phyloP scores from a whole-genome alignment of 2,797 vertebrate genomes.

The Rhyacichthys aspro region DNA sequence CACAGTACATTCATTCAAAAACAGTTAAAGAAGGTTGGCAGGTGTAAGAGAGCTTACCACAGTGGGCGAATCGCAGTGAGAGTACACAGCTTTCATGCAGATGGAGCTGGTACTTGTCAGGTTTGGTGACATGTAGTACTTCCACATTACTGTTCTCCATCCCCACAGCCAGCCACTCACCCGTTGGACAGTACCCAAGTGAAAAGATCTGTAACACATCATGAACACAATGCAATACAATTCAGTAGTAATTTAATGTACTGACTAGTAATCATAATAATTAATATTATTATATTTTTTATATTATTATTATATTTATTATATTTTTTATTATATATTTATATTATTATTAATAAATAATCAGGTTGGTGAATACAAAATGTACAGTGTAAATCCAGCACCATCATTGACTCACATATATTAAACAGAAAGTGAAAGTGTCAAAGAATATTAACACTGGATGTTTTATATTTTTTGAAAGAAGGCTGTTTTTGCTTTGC shows the following conservation, averaged over 20 bases:
- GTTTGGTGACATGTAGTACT: constrained; percentile 93
- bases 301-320: too few relatives aligned
- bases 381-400: too few relatives aligned
- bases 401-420: too few relatives aligned
- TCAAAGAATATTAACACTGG: too few relatives aligned
- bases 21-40: too few relatives aligned
- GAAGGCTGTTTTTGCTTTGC: constrained; percentile 28
- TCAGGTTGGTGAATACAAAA: too few relatives aligned
- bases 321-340: too few relatives aligned
- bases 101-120: constrained; percentile 97
- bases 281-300: too few relatives aligned
- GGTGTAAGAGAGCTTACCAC: constrained; percentile 80
- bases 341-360: too few relatives aligned
- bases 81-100: constrained; percentile 97
- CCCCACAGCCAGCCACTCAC: constrained; percentile 95
- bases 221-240: background rate
- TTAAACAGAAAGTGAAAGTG: too few relatives aligned
- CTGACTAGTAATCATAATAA: too few relatives aligned
- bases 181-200: constrained; percentile 93
- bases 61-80: constrained; percentile 94
- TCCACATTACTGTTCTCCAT: constrained; percentile 99
- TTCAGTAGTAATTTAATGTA: too few relatives aligned
- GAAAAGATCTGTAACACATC: constrained; percentile 88
- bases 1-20: background rate
- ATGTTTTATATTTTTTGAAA: constrained; percentile 1